Evolutionary conservation across 1,140 invertebrate species (phyloP), one percentile per base, ranked within the genome.

Genomic region (Tetragonula clypearis): DNA sequence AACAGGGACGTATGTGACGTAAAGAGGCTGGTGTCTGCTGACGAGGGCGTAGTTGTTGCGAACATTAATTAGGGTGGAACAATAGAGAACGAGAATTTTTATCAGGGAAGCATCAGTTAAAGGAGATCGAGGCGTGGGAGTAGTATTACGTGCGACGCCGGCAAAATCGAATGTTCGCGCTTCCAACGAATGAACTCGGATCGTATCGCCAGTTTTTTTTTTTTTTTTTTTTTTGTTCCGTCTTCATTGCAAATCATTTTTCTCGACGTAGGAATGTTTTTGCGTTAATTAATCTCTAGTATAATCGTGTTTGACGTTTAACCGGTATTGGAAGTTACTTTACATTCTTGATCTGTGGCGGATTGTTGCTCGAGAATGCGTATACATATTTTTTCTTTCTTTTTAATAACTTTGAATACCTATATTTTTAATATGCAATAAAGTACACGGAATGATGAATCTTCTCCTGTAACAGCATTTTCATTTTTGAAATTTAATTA

Each of bases 41-140:
- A 66, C 62, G 60, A 87, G 82, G 82, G 77, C 87, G 65, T 82
- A 84, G 81, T 69, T 86, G 85, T 90, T 86, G 78, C 77, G 79
- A 80, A 69, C 90, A 94, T 94, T 93, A 94, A 94, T 94, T 94
- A 93, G 93, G 94, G 92, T 94, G 93, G 93, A 94, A 94, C 93
- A 94, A 94, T 94, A 94, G 94, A 94, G 92, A 94, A 93, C 92
- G 93, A 94, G 94, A 93, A 92, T 94, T 94, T 94, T 91, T 85
- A 93, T 62, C 91, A 94, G 93, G 94, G 86, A 89, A 90, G 87
- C 90, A 94, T 94, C 89, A 82, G 66, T 84, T 55, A 78, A 72
- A 93, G 88, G 92, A 94, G 93, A 91, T 94, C 88, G 91, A 91
- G 86, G 92, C 92, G 94, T 94, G 93, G 94, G 94, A 93, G 94